Evolutionary conservation across 2,888 invertebrate genomes (phyloP), one percentile per base, ranked within the genome.

Genomic region (Entomobrya proxima): DNA sequence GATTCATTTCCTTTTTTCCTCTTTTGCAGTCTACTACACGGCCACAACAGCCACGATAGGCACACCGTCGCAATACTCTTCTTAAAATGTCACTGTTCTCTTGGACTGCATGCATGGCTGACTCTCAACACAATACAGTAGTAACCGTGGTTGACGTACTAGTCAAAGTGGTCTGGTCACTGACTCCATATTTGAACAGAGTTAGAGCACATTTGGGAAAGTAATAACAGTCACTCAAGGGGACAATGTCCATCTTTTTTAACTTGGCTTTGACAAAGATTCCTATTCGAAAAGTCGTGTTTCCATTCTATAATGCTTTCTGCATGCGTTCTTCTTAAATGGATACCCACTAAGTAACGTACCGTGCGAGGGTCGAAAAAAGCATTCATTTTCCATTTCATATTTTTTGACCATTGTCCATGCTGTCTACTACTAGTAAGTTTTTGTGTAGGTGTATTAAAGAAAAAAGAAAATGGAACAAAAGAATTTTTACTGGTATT

Each of bases 241-340:
- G 83, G 69, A 84, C 84, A 84, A 67, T 78, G 84, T 84, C 77
- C 84, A 84, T 77, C 84, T 78, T 84, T 74, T 55, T 58, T 72
- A 55, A 44, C 55, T 52, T 69, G 69, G 52, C 40, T 77, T 77
- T 83, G 83, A 69, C 76, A 75, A 64, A 75, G 67, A 64, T 52
- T 81, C 47, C 61, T 21, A 24, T 74, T 72, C 47, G 40, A 47
- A 13, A 30, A 30, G 40, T 11, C 24, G 40, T 40, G 24, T 9
- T 67, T 40, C 61, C 9, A 61, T 77, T 77, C 52, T 69, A n/a
- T 64, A 64, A n/a, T 15, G 50, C 47, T 50, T 27, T 44, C 27
- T 50, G 7, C 18, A 64, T 9, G 5, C 18, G 21, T 58, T 24
- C 37, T 37, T 55, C 58, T 76, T 9, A 40, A 32, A 37, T 40